Conservation (phyloP, 2,113 vertebrate genomes). For the Caracal caracal region DNA sequence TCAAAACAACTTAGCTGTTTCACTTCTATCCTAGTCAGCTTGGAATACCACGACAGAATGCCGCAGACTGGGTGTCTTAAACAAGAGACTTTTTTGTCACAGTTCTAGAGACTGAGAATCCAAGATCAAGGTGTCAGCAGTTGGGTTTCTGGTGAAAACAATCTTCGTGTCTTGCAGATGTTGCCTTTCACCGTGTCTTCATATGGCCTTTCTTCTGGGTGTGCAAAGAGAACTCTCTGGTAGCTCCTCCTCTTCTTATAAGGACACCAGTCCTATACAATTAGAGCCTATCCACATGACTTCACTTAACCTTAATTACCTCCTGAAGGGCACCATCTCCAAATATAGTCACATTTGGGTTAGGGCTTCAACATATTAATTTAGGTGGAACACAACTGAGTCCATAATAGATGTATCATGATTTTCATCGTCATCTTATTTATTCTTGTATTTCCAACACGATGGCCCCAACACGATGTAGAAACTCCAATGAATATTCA, state of each 20-base stretch:
- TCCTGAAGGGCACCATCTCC: neutral
- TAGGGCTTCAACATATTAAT: neutral
- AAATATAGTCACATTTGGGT: neutral
- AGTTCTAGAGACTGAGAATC: neutral
- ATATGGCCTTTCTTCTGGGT: neutral
- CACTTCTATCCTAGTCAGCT: rapidly evolving
- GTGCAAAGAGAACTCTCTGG: neutral
- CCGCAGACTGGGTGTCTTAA: neutral
- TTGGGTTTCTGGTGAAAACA: neutral
- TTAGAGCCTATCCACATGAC: neutral
- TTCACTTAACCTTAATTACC: neutral
- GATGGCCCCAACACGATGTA: neutral
- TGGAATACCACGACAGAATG: neutral
- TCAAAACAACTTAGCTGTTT: neutral
- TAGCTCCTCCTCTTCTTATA: neutral
- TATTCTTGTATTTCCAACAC: neutral
- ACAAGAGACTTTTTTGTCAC: neutral
- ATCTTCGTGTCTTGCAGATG: neutral
- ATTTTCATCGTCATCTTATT: neutral
- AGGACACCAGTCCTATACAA: neutral
- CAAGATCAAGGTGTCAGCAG: neutral
- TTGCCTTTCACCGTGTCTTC: neutral
- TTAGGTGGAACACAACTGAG: neutral
- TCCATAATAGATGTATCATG: neutral
- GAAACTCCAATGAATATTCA: neutral